These are phyloP conservation scores for Callionymus lyra DNA, from an alignment of 2,113 vertebrate genomes.

Conservation along the genomic window DNA sequence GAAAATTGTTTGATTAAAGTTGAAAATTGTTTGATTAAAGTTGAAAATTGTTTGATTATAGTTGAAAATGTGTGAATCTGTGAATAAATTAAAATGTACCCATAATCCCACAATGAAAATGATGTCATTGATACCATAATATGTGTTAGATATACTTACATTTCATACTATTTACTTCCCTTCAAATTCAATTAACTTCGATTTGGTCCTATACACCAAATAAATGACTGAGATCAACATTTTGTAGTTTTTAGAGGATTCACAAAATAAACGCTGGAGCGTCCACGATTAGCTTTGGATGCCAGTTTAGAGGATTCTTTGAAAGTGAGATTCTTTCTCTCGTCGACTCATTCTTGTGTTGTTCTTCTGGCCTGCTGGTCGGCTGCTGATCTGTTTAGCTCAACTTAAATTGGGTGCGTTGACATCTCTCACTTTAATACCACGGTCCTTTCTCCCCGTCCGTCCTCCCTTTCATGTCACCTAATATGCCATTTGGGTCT, in stretches of 20 bases:
- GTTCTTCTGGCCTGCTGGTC: constrained; percentile 76
- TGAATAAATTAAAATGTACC: no score
- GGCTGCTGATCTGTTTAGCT: constrained; percentile 92
- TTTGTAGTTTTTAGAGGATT: constrained; percentile 36
- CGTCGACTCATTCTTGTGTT: constrained; percentile 74
- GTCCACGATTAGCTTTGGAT: constrained; percentile 73
- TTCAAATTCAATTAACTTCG: no score
- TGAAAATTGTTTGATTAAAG: no score
- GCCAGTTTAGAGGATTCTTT: constrained; percentile 77
- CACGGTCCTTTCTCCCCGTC: constrained; percentile 70
- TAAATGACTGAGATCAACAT: not conserved
- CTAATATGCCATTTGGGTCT: constrained; percentile 98
- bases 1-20: no score
- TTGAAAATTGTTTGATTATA: no score
- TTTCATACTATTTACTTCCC: no score
- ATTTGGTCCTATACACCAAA: no score
- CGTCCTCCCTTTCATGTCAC: constrained; percentile 88
- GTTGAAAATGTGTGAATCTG: no score
- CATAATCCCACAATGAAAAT: no score
- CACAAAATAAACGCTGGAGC: constrained; percentile 64
- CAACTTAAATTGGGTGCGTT: constrained; percentile 87
- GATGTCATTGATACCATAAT: no score
- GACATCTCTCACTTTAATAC: constrained; percentile 85
- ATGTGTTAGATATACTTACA: no score
- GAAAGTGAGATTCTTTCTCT: constrained; percentile 74